Evolutionary conservation across 1,140 invertebrate genomes (phyloP).

Genomic region (Pygmarrhopalites habei): DNA sequence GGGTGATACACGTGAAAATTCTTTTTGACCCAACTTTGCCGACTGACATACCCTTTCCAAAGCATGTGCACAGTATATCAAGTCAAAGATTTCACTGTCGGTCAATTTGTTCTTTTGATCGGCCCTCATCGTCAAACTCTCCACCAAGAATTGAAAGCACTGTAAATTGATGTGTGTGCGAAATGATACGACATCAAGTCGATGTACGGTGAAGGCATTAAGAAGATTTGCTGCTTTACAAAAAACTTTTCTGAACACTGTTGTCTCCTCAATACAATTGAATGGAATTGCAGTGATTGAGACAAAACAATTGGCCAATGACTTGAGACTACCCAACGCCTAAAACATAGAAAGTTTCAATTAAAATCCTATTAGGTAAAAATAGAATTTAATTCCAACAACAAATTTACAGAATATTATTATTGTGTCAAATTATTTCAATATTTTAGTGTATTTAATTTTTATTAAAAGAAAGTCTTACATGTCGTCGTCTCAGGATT

Average conservation of each 20-base stretch:
- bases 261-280: conserved; percentile 13
- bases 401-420: neutral
- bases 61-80: conserved; percentile 31
- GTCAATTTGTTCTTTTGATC: conserved; percentile 33
- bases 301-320: conserved; percentile 21
- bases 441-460: neutral
- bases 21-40: conserved; percentile 39
- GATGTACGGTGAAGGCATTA: conserved; percentile 33
- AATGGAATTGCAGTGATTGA: conserved; percentile 30
- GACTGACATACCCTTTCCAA: conserved; percentile 39
- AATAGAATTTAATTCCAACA: neutral
- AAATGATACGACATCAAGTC: conserved; percentile 35
- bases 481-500: conserved; percentile 26
- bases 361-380: neutral
- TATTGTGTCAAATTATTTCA: neutral
- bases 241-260: conserved; percentile 27
- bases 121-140: conserved; percentile 17
- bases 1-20: conserved; percentile 43
- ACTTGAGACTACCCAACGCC: conserved; percentile 20
- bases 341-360: conserved; percentile 2
- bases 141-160: conserved; percentile 34
- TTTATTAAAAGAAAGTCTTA: conserved; percentile 9
- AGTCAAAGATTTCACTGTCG: conserved; percentile 34
- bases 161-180: conserved; percentile 33
- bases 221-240: conserved; percentile 23